Conservation (phyloP, 53 echinoderm and acorn worm species). For the Arbacia lixula region DNA sequence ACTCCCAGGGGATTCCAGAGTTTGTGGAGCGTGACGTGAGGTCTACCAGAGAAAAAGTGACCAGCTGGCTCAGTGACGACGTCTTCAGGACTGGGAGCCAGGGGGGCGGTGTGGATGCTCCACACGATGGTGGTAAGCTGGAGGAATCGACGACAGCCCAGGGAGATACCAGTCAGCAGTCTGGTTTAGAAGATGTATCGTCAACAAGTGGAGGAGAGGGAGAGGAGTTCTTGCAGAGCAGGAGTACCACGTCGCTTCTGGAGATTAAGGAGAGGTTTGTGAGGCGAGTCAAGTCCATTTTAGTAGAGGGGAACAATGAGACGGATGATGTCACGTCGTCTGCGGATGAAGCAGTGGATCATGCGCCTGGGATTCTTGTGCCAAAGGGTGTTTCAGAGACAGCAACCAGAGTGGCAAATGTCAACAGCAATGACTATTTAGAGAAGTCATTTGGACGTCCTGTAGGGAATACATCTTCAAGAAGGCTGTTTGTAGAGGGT, state of each 20-base stretch:
- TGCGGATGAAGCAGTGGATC: conserved; percentile 3
- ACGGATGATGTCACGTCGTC: conserved; percentile 29
- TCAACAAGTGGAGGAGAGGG: neutral
- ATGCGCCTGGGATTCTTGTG: no score
- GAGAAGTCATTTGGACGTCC: neutral
- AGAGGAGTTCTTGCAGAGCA: neutral
- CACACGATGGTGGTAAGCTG: neutral
- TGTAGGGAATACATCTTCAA: neutral
- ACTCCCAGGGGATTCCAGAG: neutral
- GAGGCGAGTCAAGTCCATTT: conserved; percentile 14
- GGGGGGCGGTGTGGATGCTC: neutral
- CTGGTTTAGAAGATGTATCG: conserved; percentile 12
- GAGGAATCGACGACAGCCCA: neutral
- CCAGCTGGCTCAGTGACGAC: conserved; percentile 25
- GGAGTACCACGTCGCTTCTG: neutral
- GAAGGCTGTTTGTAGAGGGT: conserved; percentile 7
- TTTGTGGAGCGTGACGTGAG: neutral
- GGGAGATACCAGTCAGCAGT: conserved; percentile 2
- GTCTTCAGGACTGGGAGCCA: conserved; percentile 4
- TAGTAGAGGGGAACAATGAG: conserved; percentile 38
- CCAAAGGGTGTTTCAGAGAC: no score
- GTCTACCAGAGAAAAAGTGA: conserved; percentile 22
- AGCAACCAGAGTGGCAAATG: neutral
- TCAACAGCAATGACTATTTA: neutral
- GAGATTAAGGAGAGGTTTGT: conserved; percentile 44